Conservation (phyloP, 1,140 invertebrate species). For the Apis cerana region DNA sequence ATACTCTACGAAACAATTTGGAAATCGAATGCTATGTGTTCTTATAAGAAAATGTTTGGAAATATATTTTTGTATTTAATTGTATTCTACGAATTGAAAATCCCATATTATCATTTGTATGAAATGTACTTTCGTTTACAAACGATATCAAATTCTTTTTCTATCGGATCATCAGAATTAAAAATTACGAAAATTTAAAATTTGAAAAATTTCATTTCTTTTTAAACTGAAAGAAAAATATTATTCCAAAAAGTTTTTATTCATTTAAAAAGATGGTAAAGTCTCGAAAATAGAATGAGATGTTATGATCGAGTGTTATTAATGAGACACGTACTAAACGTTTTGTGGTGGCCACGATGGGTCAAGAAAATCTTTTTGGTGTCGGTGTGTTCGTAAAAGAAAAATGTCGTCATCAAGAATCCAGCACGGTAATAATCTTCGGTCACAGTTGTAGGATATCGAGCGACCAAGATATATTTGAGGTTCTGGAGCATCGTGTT, state of each 20-base stretch:
- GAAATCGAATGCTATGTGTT: too few species aligned
- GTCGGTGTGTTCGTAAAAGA: conserved; percentile 8
- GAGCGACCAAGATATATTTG: not conserved
- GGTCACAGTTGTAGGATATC: conserved; percentile 19
- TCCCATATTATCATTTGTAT: too few species aligned
- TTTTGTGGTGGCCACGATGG: not conserved
- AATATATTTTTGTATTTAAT: too few species aligned
- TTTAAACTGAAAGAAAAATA: not conserved
- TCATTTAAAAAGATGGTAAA: too few species aligned
- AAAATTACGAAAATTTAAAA: not conserved
- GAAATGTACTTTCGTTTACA: not conserved
- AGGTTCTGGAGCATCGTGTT: conserved; percentile 2
- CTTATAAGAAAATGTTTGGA: too few species aligned
- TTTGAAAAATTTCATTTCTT: not conserved
- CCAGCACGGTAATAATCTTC: conserved; percentile 48
- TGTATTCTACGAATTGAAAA: too few species aligned
- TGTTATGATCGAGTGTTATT: conserved; percentile 44
- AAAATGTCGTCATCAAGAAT: conserved; percentile 54
- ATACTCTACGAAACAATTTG: not conserved
- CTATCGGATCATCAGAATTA: not conserved
- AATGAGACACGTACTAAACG: conserved; percentile 47
- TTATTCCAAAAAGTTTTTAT: not conserved
- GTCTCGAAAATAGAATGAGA: not conserved
- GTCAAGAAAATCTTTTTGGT: not conserved
- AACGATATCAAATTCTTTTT: not conserved